Evolutionary conservation across 2,113 vertebrate genomes (phyloP), one percentile per base, ranked within the genome.

Genomic region (Tretioscincus oriximinensis): DNA sequence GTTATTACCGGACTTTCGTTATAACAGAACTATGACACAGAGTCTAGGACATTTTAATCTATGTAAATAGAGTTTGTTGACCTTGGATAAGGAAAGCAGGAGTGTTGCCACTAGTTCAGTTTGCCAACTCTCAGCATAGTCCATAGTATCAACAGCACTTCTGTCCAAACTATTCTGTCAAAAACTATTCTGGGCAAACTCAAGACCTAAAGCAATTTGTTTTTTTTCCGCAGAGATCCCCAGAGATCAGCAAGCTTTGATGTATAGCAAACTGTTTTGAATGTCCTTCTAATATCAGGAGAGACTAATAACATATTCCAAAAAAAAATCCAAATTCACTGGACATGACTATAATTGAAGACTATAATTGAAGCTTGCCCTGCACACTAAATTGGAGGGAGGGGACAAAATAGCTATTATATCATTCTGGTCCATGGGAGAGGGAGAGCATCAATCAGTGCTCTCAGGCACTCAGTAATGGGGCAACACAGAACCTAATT

Each of bases 91-190:
- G 0, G 0, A 22, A 65, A 68, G 60, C 61, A 81, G 49, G 72
- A 60, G 1, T 1, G 68, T 74, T 78, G 80, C 60, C 79, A 73
- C 22, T 14, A 84, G 1, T 75, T 65, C 47, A 29, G 58, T 54
- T 4, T 61, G 29, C 70, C 68, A 68, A 80, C 45, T 0, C 0
- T 82, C 81, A 35, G 26, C 67, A 51, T 61, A 10, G 31, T 28
- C 72, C 66, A 60, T 20, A 68, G 10, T 66, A 69, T 6, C 31
- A 75, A 24, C 78, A 68, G 1, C 0, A 0, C n/a, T 82, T 78
- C 84, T 20, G 47, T 29, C 47, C 26, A 0, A 60, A 68, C n/a
- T 0, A 0, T 16, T 81, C 75, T 54, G 60, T 58, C 54, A 58
- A 47, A 47, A 49, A 4, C 35, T 65, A 65, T 21, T 64, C 35